Evolutionary conservation across 2,888 invertebrate genomes (phyloP).

Genomic region (Temnothorax ravouxi): DNA sequence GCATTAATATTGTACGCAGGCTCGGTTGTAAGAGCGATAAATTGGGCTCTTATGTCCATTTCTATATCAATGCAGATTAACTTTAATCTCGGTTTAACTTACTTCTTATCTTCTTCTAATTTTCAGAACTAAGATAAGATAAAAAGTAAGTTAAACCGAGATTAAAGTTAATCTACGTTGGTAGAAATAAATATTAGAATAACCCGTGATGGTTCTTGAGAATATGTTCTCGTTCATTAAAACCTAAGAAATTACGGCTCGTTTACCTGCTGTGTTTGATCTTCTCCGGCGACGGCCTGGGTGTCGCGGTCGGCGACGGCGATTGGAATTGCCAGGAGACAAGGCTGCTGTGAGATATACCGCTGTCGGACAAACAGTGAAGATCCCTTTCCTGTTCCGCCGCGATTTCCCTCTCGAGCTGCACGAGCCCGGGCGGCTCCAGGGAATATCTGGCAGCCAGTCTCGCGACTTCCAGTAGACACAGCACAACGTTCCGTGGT

Average conservation of each 20-base stretch:
- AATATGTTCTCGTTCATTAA: neutral
- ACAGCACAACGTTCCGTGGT: conserved; percentile 94
- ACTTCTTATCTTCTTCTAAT: no score
- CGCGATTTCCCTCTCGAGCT: conserved; percentile 95
- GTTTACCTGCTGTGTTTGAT: conserved; percentile 88
- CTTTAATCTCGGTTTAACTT: no score
- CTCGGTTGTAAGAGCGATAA: neutral
- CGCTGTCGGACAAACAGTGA: conserved; percentile 88
- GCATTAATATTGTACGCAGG: neutral
- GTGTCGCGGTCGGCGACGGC: conserved; percentile 85
- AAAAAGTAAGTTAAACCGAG: no score
- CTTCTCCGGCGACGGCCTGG: conserved; percentile 86
- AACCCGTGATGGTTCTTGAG: neutral
- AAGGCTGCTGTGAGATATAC: conserved; percentile 88
- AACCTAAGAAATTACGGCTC: neutral
- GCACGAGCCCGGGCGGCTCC: conserved; percentile 94
- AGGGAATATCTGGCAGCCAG: conserved; percentile 92
- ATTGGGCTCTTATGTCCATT: no score
- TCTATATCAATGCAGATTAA: no score
- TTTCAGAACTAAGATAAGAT: no score
- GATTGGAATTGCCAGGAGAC: conserved; percentile 91
- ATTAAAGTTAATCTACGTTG: no score
- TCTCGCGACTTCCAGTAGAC: conserved; percentile 94
- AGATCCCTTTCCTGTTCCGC: conserved; percentile 91
- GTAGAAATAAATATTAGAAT: neutral